A percentile compares a stretch with the other conserved stretches of the same genome.
These are phyloP conservation scores for Pseudochirops corinnae DNA, from an alignment of 2,797 vertebrate species.

Conservation along the genomic window DNA sequence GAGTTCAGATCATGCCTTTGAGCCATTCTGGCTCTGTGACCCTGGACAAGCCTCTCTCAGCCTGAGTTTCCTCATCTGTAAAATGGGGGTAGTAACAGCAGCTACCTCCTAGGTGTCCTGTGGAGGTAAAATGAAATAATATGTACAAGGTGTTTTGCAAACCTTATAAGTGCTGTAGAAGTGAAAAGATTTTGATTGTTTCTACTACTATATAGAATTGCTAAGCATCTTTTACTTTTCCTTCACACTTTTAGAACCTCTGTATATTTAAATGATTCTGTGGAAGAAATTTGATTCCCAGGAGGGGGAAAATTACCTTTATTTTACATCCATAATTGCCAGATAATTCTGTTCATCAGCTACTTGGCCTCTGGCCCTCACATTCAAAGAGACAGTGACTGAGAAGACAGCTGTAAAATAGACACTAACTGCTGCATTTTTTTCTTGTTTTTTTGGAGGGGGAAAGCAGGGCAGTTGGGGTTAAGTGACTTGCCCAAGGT, in stretches of 20 bases:
- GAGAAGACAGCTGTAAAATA: slow-evolving; percentile 54
- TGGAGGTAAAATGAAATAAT: not conserved
- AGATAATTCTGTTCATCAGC: slow-evolving; percentile 50
- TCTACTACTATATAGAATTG: not conserved
- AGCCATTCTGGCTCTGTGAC: not conserved
- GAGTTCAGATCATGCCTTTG: not conserved
- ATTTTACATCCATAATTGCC: slow-evolving; percentile 42
- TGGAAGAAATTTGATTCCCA: slow-evolving; percentile 15
- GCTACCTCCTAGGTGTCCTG: not conserved
- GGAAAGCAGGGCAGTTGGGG: too few species aligned
- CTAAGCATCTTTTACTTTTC: not conserved
- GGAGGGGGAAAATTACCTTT: not conserved
- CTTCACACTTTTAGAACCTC: not conserved
- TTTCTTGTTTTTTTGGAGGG: too few species aligned
- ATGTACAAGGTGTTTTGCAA: not conserved
- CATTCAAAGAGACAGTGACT: slow-evolving; percentile 61
- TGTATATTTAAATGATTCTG: slow-evolving; percentile 11
- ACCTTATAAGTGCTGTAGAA: not conserved
- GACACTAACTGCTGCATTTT: slow-evolving; percentile 10
- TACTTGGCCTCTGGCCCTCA: slow-evolving; percentile 61
- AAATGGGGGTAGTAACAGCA: not conserved
- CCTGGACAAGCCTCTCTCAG: not conserved
- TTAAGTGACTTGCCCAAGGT: too few species aligned
- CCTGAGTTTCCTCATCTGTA: not conserved
- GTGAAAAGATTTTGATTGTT: not conserved